These are phyloP conservation scores for Parauchenoglanis ngamensis DNA, from an alignment of 2,797 vertebrate genomes.

Conservation along the genomic window DNA sequence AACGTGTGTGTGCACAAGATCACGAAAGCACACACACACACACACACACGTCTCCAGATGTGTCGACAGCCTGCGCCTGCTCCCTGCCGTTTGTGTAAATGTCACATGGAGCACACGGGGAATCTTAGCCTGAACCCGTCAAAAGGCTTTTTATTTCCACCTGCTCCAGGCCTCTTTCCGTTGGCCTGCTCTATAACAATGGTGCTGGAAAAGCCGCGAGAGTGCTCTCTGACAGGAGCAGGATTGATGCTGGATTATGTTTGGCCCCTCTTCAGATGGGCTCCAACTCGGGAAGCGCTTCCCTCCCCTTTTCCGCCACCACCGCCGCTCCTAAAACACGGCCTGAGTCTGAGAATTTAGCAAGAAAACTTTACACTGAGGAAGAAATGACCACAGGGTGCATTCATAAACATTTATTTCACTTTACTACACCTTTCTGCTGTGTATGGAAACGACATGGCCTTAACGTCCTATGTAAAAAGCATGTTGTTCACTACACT, in stretches of 20 bases:
- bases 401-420: constrained; percentile 38
- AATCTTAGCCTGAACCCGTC: constrained; percentile 72
- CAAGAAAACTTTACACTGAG: background rate
- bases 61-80: constrained; percentile 54
- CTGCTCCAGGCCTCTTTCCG: constrained; percentile 80
- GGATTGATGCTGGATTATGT: constrained; percentile 77
- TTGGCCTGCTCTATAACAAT: constrained; percentile 80
- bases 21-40: constrained; percentile 2
- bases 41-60: constrained; percentile 30
- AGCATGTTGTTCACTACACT: background rate
- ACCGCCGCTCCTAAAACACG: constrained; percentile 53
- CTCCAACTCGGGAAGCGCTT: constrained; percentile 66
- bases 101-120: constrained; percentile 67
- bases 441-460: background rate
- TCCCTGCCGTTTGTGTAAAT: constrained; percentile 69
- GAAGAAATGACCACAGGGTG: constrained; percentile 51
- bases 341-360: background rate
- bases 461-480: background rate
- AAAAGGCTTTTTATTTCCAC: constrained; percentile 78
- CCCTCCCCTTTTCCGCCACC: constrained; percentile 61
- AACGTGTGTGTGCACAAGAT: constrained; percentile 7
- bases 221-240: constrained; percentile 68
- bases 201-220: constrained; percentile 70
- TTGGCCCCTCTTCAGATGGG: constrained; percentile 76
- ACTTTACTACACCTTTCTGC: background rate